A percentile compares a stretch with the other conserved stretches of the same genome.
Conservation (phyloP, 2,888 invertebrate genomes). For the Ceriagrion tenellum region DNA sequence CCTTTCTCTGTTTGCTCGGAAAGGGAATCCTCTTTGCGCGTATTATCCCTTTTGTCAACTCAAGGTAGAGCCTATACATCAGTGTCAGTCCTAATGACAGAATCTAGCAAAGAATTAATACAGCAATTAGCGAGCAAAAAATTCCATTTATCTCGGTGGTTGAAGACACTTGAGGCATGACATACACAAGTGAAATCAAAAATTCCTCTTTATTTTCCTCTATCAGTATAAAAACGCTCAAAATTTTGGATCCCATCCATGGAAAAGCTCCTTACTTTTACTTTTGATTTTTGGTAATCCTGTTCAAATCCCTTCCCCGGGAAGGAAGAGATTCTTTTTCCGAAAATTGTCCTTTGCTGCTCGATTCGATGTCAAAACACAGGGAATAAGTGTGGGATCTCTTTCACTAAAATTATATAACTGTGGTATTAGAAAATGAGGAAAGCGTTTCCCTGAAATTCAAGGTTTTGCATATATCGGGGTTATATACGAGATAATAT, state of each 20-base stretch:
- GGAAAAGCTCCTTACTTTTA: neutral
- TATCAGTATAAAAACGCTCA: neutral
- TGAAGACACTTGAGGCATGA: neutral
- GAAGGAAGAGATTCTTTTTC: neutral
- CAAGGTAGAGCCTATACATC: constrained; percentile 43
- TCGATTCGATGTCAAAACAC: neutral
- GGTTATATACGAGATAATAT: too few relatives aligned
- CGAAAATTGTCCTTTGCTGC: neutral
- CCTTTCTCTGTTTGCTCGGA: constrained; percentile 4
- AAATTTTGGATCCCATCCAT: neutral
- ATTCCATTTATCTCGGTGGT: neutral
- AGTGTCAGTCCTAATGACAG: constrained; percentile 23
- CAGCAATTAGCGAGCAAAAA: constrained; percentile 4
- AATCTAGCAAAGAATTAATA: constrained; percentile 22
- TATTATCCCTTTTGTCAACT: constrained; percentile 49
- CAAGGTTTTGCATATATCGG: too few relatives aligned
- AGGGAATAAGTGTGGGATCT: neutral
- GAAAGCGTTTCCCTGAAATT: too few relatives aligned
- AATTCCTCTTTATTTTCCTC: neutral
- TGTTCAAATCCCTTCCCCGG: neutral
- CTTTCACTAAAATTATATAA: too few relatives aligned
- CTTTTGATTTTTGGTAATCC: neutral
- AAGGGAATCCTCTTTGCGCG: constrained; percentile 25
- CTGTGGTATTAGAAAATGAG: too few relatives aligned
- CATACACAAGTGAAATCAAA: neutral